A percentile compares a stretch with the other conserved stretches of the same genome.
Evolutionary conservation across 2,113 vertebrate species (phyloP).

Genomic region (Chlamydotis undulata): DNA sequence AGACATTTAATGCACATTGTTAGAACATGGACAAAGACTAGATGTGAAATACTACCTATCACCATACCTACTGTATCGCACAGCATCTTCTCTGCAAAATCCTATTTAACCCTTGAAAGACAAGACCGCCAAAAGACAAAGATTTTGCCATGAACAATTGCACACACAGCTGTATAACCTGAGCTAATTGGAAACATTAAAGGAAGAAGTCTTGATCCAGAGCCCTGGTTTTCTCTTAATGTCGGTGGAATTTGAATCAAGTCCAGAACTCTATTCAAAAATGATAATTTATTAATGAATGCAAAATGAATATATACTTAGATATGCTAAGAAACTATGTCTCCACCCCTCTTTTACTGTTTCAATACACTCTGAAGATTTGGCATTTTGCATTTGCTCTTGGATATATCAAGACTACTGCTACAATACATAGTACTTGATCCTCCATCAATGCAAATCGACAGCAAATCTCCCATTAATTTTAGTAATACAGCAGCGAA

Average conservation of each 20-base stretch:
- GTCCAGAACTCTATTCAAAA: constrained; percentile 27
- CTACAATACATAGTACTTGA: neutral
- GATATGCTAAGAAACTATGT: neutral
- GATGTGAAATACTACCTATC: neutral
- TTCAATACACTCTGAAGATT: neutral
- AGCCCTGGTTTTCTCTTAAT: neutral
- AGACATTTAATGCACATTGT: constrained; percentile 50
- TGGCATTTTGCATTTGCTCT: neutral
- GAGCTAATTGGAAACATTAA: neutral
- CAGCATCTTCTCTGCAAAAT: constrained; percentile 26
- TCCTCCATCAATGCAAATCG: constrained; percentile 8
- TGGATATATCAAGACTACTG: neutral
- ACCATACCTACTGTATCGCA: neutral
- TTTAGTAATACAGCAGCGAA: constrained; percentile 34
- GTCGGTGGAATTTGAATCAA: constrained; percentile 8
- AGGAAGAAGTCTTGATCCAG: constrained; percentile 3
- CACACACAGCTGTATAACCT: neutral
- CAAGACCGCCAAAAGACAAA: neutral
- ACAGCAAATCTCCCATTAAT: constrained; percentile 36
- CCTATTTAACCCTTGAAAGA: neutral
- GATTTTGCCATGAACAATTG: neutral
- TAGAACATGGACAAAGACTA: constrained; percentile 55
- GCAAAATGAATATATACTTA: neutral
- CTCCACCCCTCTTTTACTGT: neutral
- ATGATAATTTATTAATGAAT: neutral